Conservation (phyloP, 2,113 vertebrate species). For the Stigmatopora nigra region DNA sequence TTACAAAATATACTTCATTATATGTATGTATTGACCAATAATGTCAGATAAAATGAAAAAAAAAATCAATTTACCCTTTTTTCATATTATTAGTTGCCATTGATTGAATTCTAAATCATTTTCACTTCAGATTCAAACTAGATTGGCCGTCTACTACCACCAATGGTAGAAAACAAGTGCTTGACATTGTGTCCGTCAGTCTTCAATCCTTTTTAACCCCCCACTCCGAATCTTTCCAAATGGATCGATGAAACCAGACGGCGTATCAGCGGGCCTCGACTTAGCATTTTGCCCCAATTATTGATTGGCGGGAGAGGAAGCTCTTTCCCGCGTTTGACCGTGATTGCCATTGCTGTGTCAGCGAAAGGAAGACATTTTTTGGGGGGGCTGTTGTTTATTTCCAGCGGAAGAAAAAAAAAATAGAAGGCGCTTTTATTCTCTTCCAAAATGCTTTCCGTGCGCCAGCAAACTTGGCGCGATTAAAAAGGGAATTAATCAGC, state of each 20-base stretch:
- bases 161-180: no score
- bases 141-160: no score
- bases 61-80: no score
- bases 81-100: no score
- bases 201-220: not conserved
- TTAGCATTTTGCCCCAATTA: slow-evolving; percentile 47
- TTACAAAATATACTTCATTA: no score
- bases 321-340: not conserved
- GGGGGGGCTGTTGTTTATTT: slow-evolving; percentile 11
- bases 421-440: slow-evolving; percentile 20
- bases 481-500: slow-evolving; percentile 29
- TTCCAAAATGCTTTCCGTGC: slow-evolving; percentile 35
- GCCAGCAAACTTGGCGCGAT: not conserved
- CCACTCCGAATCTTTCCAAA: slow-evolving; percentile 10
- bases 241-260: slow-evolving; percentile 55
- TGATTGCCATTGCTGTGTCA: not conserved
- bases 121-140: no score
- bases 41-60: no score
- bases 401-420: slow-evolving; percentile 16
- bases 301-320: slow-evolving; percentile 26
- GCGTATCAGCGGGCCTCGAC: slow-evolving; percentile 16
- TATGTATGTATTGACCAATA: no score
- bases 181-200: not conserved
- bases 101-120: no score
- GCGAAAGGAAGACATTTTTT: not conserved